Percentiles rank a stretch among this genome's conserved stretches.
phyloP scores from a whole-genome alignment of 2,888 invertebrate species.

The Diplolepis rosae region DNA sequence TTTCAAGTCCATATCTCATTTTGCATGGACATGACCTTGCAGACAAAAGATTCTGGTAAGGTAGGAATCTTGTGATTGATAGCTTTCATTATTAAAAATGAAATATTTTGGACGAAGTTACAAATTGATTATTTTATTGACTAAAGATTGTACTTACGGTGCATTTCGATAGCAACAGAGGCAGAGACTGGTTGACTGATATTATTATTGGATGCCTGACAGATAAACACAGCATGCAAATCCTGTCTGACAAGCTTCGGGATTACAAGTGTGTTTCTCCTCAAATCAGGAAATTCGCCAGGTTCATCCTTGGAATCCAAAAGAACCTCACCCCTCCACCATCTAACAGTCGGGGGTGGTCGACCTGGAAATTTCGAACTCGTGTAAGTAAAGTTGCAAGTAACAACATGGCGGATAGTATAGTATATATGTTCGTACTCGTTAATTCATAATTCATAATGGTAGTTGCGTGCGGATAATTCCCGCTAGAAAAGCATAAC shows the following conservation, averaged over 20 bases:
- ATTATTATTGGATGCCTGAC: constrained; percentile 86
- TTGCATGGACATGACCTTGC: too few species aligned
- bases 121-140: too few species aligned
- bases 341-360: constrained; percentile 83
- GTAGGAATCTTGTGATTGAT: too few species aligned
- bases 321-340: constrained; percentile 83
- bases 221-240: constrained; percentile 84
- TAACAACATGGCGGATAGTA: constrained; percentile 36
- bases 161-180: constrained; percentile 83
- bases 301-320: constrained; percentile 78
- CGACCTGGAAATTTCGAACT: constrained; percentile 75
- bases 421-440: constrained; percentile 42
- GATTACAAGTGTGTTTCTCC: constrained; percentile 78
- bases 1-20: too few species aligned
- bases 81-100: too few species aligned
- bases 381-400: neutral
- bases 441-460: constrained; percentile 69
- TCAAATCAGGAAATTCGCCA: constrained; percentile 74
- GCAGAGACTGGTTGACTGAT: constrained; percentile 81
- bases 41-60: too few species aligned
- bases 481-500: constrained; percentile 45
- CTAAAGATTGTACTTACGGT: constrained; percentile 84
- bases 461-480: constrained; percentile 66
- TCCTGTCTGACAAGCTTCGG: constrained; percentile 81
- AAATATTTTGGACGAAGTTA: too few species aligned